Evolutionary conservation across 1,140 invertebrate genomes (phyloP).

Genomic region (Limonius californicus): DNA sequence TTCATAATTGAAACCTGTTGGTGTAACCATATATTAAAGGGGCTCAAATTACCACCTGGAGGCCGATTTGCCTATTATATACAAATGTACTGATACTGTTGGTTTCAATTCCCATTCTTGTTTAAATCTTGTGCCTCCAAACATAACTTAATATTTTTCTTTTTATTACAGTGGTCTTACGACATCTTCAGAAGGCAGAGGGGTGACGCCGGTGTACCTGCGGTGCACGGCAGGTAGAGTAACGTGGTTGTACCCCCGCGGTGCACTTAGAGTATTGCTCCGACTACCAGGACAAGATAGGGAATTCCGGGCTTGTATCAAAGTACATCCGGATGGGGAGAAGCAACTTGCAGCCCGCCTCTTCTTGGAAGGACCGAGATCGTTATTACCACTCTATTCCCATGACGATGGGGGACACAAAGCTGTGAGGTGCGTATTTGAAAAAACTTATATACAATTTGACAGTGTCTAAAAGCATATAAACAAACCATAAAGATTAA

Average conservation of each 20-base stretch:
- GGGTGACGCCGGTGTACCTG: constrained; percentile 73
- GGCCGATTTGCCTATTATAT: too few species aligned
- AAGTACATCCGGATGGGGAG: constrained; percentile 47
- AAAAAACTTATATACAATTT: too few species aligned
- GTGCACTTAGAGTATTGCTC: constrained; percentile 67
- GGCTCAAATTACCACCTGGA: too few species aligned
- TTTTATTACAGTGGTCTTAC: constrained; percentile 54
- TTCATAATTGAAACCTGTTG: too few species aligned
- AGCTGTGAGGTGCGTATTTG: constrained; percentile 47
- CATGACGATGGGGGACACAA: constrained; percentile 57
- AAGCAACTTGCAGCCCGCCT: constrained; percentile 56
- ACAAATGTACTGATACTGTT: too few species aligned
- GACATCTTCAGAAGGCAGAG: constrained; percentile 50
- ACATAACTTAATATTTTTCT: background rate
- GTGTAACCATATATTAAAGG: too few species aligned
- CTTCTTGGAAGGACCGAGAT: constrained; percentile 65
- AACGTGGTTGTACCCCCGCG: constrained; percentile 70
- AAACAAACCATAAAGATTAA: too few species aligned
- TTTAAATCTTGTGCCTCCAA: too few species aligned
- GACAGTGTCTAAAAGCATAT: too few species aligned
- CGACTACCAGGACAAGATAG: constrained; percentile 55
- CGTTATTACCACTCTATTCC: constrained; percentile 61
- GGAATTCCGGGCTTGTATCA: constrained; percentile 69
- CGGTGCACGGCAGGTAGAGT: constrained; percentile 68
- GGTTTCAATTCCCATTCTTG: too few species aligned